phyloP scores from a whole-genome alignment of 1,140 invertebrate genomes.

The Apis dorsata region DNA sequence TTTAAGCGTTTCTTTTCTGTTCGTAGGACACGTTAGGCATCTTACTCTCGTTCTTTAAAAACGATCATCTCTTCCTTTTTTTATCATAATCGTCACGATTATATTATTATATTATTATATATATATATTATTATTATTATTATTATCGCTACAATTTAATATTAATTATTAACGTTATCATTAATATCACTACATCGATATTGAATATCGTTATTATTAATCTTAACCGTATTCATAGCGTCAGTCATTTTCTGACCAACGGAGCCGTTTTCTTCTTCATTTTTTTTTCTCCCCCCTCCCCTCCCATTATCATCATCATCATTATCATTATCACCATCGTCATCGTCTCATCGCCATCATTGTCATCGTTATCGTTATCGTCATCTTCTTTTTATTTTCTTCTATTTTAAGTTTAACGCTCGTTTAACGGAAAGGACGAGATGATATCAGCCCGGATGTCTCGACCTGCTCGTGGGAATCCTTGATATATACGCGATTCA shows the following conservation, averaged over 20 bases:
- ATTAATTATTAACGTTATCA: conserved; percentile 39
- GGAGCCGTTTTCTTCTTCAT: conserved; percentile 25
- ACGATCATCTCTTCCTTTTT: conserved; percentile 31
- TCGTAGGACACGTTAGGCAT: conserved; percentile 46
- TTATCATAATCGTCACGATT: conserved; percentile 40
- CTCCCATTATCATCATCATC: too few species aligned
- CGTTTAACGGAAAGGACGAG: conserved; percentile 45
- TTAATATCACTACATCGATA: conserved; percentile 4
- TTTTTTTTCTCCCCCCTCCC: conserved; percentile 22
- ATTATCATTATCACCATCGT: too few species aligned
- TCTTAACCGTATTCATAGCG: conserved; percentile 21
- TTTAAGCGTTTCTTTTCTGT: conserved; percentile 42
- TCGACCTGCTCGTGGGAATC: conserved; percentile 40
- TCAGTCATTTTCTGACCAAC: conserved; percentile 14
- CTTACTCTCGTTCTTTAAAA: conserved; percentile 31
- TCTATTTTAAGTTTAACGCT: conserved; percentile 54
- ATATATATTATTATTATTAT: conserved; percentile 42
- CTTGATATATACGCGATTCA: background rate
- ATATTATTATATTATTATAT: conserved; percentile 34
- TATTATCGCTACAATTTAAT: conserved; percentile 33
- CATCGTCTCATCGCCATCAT: background rate
- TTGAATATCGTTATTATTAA: conserved; percentile 21
- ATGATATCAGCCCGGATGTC: conserved; percentile 57
- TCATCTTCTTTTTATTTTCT: conserved; percentile 25
- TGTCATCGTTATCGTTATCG: too few species aligned